Base-by-base conservation (phyloP, 92 coral and sea anemone genomes). In the Galaxea fascicularis region DNA sequence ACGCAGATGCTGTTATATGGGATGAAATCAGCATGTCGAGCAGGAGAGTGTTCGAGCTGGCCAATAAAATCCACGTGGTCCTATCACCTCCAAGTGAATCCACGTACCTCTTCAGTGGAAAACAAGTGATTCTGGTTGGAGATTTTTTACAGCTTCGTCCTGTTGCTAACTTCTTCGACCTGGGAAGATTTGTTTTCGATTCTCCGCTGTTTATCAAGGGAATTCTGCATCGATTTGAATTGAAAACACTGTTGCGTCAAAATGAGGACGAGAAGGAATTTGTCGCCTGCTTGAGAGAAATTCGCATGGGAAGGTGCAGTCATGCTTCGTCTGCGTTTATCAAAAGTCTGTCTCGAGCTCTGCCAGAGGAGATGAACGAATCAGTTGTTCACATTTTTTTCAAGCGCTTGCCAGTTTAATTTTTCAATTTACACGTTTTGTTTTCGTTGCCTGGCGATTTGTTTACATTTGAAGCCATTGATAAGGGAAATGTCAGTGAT, bases 11-110 rank as follows among this genome's bases (percentile, higher is more conserved):
- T 31, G 11, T 91, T 0, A 84, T 88, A 14, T 88, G 94, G 91
- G 91, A 91, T 13, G 89, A 90, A 25, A 59, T 63, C 0, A 75
- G 88, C 47, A 82, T 90, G 90, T 68, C 93, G 17, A 90, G 93
- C 66, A 54, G 56, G 53, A 70, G 90, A 39, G 73, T 69, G 24
- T 58, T 79, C 3, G 86, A 71, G 52, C 63, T 89, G 22, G 88
- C 74, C 5, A 65, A 89, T 71, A 53, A 26, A 31, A 66, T 87
- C 24, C 77, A 87, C 31, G 10, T 1, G 68, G 57, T 16, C 31
- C 80, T 87, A 8, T 57, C 81, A 52, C 14, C 41, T 46, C 45
- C n/a, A 0, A 12, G 73, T 21, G 49, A 73, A 18, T 30, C 72
- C 0, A 0, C 22, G n/a, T 35, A 21, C 53, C 71, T 65, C 31